Evolutionary conservation across 1,140 invertebrate genomes (phyloP), one percentile per base, ranked within the genome.

Genomic region (Temnothorax nylanderi): DNA sequence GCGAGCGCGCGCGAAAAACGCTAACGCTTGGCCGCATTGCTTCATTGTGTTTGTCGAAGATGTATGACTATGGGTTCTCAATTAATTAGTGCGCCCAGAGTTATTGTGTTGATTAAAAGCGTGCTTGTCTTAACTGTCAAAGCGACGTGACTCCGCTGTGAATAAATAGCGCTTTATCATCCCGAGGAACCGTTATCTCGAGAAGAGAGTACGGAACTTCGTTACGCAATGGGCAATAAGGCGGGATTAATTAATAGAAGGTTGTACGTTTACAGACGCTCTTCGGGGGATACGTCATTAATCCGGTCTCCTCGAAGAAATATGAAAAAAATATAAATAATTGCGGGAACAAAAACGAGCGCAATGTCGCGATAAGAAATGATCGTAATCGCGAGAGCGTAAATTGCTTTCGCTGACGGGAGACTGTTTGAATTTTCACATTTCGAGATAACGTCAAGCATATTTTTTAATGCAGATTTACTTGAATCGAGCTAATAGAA

Each of bases 161-260:
- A 85, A 74, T 88, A 85, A 78, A 69, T 56, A 88, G 60, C 75
- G 85, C 69, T 72, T 85, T 56, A 64, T 81, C 69, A 47, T 74
- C 37, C 65, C 8, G 8, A 13, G 2, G 2, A 26, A 74, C 88
- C 65, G 67, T 89, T 89, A 88, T 88, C 84, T 76, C 4, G 4
- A 44, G 3, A 47, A 51, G 69, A 76, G 41, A 56, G 34, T 26
- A 65, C n/a, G 75, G 65, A 85, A 84, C 86, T 54, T 89, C 16
- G 47, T 89, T 81, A 65, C 41, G 71, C 80, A 85, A 85, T 49
- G 11, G 11, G 49, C 51, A 72, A 60, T 78, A 56, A 51, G 69
- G 49, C 47, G 13, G 44, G 58, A 44, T 51, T 80, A 67, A 82
- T 67, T 69, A 81, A 85, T 89, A 78, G 21, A 71, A 87, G 65